phyloP scores from a whole-genome alignment of 2,888 invertebrate species.

The Aphidoletes aphidimyza region DNA sequence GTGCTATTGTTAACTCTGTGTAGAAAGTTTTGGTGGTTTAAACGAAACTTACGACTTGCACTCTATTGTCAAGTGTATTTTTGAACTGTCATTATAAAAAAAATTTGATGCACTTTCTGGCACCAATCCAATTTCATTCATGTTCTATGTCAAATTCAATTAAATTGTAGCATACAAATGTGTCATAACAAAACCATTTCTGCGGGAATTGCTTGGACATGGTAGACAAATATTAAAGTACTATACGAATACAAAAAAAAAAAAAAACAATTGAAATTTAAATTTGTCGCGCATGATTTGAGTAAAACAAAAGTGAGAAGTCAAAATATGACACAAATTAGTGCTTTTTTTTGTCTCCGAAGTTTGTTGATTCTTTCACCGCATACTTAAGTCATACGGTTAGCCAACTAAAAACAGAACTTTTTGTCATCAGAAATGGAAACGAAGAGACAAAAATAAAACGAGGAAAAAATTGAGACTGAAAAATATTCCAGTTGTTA shows the following conservation, averaged over 20 bases:
- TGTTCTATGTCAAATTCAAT: not conserved
- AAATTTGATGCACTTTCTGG: not conserved
- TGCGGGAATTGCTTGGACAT: not conserved
- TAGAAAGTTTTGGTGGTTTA: not conserved
- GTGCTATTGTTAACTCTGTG: too few relatives aligned
- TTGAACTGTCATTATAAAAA: not conserved
- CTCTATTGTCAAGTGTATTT: not conserved
- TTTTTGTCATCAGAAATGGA: not conserved
- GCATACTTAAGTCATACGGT: not conserved
- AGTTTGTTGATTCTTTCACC: not conserved
- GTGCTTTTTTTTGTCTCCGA: not conserved
- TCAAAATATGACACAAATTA: not conserved
- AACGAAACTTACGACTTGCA: not conserved
- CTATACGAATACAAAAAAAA: too few relatives aligned
- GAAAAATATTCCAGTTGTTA: not conserved
- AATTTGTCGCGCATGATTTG: constrained; percentile 31
- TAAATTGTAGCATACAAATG: not conserved
- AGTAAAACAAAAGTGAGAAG: constrained; percentile 11
- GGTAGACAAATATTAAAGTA: not conserved
- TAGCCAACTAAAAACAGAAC: not conserved
- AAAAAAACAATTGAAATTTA: too few relatives aligned
- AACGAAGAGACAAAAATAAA: not conserved
- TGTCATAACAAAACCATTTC: not conserved
- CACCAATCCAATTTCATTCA: constrained; percentile 12
- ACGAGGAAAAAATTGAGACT: not conserved